Conservation (phyloP, 2,888 invertebrate genomes). For the Drosophila quasianomalipes region DNA sequence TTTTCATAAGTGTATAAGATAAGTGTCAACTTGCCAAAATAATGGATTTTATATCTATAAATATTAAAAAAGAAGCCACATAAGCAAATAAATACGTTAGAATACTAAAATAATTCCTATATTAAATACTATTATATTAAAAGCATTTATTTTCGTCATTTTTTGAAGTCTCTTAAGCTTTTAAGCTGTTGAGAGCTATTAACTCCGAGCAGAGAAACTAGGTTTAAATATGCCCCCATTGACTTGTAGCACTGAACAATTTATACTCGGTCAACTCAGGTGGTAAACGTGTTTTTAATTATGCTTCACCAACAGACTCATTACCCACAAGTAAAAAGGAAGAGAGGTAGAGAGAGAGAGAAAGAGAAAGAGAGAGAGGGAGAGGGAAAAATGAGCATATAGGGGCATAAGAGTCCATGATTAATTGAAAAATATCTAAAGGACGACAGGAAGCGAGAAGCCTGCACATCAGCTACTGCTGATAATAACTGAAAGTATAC, state of each 20-base stretch:
- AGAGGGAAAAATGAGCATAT: conserved; percentile 5
- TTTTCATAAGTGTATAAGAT: background rate
- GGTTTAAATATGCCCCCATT: background rate
- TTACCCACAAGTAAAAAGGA: conserved; percentile 28
- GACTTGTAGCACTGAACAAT: conserved; percentile 30
- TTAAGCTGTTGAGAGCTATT: conserved; percentile 13
- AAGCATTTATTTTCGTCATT: background rate
- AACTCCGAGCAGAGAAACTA: background rate
- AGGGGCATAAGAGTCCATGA: conserved; percentile 51
- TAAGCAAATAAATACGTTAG: background rate
- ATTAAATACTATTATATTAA: background rate
- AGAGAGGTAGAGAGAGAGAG: background rate
- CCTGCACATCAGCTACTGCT: conserved; percentile 25
- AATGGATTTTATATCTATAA: background rate
- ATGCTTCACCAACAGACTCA: conserved; percentile 67
- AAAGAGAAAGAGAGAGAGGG: background rate
- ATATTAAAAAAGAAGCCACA: background rate
- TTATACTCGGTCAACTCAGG: conserved; percentile 52
- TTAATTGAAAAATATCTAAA: conserved; percentile 61
- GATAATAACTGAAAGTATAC: conserved; percentile 40
- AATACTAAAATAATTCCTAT: background rate
- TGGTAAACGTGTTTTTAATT: conserved; percentile 69
- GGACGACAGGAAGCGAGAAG: conserved; percentile 16
- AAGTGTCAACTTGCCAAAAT: background rate
- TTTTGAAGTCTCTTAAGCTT: too few relatives aligned